Base-by-base conservation (phyloP, 2,797 vertebrate species). In the Echiichthys vipera region DNA sequence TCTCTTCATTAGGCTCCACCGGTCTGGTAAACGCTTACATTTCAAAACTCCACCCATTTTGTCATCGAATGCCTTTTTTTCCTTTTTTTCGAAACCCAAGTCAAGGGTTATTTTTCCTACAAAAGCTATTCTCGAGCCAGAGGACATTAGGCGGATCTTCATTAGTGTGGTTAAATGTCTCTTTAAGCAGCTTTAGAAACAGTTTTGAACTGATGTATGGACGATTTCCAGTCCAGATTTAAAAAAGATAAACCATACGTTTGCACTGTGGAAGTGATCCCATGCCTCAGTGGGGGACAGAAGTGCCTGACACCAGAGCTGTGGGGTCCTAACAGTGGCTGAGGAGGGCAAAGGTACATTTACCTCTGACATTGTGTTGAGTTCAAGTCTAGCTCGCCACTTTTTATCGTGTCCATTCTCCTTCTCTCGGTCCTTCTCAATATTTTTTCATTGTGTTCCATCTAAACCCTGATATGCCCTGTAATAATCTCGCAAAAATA, bases 401-500 rank as follows among this genome's bases (percentile, higher is more conserved):
- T 57, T 83, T n/a, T 77, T 63, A 54, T 50, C n/a, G 1, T 45
- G 22, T 20, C 7, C 40, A 11, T 10, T 55, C 51, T 22, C 12
- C 30, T 14, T 78, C 29, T 64, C 55, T 65, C 46, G 13, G n/a
- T 39, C 53, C 66, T 32, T 37, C 37, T 36, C 17, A 45, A 24
- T 25, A 17, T 73, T 71, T 69, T n/a, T 66, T 59, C 42, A 74
- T 78, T 79, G 79, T 71, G 65, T 24, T 65, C 18, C 22, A 62
- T 76, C 74, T 64, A 30, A 64, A 81, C 67, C n/a, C 67, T 70
- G 57, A 78, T 77, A 78, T 80, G 50, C 11, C 46, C 46, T 30
- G 24, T 58, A 77, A 88, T 89, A 85, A 86, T 87, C 86, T 74
- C 42, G 5, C 20, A 75, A 75, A 86, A 80, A 77, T 15, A 59